Evolutionary conservation across 1,140 invertebrate genomes (phyloP).

Genomic region (Solen grandis): DNA sequence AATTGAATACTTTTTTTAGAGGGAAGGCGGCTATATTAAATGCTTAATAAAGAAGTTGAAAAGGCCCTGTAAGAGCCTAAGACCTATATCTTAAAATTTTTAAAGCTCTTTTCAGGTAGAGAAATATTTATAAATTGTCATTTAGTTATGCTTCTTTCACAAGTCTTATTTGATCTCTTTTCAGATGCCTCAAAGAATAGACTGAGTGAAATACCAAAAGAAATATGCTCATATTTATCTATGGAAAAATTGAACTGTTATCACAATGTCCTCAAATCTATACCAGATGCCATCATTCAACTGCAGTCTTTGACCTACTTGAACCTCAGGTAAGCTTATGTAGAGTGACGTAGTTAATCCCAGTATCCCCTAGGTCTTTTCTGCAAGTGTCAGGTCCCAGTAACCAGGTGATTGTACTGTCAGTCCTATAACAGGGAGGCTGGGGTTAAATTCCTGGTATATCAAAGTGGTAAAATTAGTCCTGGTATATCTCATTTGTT

Average conservation of each 20-base stretch:
- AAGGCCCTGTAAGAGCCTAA: not conserved
- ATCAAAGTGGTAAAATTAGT: too few species aligned
- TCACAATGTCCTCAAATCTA: conserved; percentile 93
- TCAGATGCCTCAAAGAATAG: conserved; percentile 97
- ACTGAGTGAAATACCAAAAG: conserved; percentile 92
- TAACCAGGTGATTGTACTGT: too few species aligned
- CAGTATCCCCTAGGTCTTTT: too few species aligned
- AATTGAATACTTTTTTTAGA: not conserved
- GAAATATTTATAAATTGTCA: not conserved
- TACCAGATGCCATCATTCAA: conserved; percentile 90
- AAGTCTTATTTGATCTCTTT: conserved; percentile 57
- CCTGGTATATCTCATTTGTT: too few species aligned
- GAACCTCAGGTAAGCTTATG: conserved; percentile 91
- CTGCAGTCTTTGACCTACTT: conserved; percentile 93
- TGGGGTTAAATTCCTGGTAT: too few species aligned
- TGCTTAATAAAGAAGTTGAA: not conserved
- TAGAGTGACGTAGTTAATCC: too few species aligned
- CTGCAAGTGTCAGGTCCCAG: too few species aligned
- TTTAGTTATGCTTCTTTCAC: not conserved
- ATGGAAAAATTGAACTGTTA: conserved; percentile 93
- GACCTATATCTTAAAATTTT: not conserved
- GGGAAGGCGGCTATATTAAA: not conserved
- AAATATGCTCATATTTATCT: conserved; percentile 92
- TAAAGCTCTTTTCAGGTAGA: not conserved
- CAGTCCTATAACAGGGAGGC: too few species aligned